Conservation (phyloP, 2,113 vertebrate genomes). For the Cochlearius cochlearius region DNA sequence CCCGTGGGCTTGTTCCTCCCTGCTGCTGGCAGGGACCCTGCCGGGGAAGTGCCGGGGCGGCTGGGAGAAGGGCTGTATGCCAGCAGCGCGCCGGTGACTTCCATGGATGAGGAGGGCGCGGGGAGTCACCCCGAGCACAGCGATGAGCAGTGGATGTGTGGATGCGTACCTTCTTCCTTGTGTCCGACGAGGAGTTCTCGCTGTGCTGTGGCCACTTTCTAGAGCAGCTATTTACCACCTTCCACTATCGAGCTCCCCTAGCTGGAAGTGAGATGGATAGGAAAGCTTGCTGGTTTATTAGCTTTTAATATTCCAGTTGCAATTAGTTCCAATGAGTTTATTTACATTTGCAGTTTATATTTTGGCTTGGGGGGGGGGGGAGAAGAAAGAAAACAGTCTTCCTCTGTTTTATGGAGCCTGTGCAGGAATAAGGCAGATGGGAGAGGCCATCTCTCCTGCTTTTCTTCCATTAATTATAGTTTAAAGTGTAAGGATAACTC, state of each 20-base stretch:
- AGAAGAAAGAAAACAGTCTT: not conserved
- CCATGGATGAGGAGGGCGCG: no score
- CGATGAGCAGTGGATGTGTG: rapidly evolving
- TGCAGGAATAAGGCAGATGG: not conserved
- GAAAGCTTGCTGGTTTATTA: not conserved
- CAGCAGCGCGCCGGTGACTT: not conserved
- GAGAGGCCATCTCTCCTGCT: not conserved
- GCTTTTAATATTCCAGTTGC: not conserved
- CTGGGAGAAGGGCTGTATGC: not conserved
- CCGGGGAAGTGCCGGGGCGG: not conserved
- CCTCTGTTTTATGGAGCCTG: not conserved
- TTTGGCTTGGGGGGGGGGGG: not conserved
- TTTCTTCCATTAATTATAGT: not conserved
- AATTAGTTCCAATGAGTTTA: not conserved
- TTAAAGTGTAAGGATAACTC: not conserved
- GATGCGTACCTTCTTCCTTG: not conserved
- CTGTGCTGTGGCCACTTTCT: not conserved
- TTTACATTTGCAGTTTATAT: not conserved
- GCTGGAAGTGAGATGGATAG: not conserved
- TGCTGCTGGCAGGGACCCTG: no score
- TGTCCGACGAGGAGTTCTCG: not conserved
- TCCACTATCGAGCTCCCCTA: not conserved
- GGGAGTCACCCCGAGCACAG: no score
- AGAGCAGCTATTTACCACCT: not conserved
- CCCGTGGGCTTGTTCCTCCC: not conserved